A percentile compares a stretch with the other conserved stretches of the same genome.
phyloP scores from a whole-genome alignment of 2,888 invertebrate genomes.

The Coelopa pilipes region DNA sequence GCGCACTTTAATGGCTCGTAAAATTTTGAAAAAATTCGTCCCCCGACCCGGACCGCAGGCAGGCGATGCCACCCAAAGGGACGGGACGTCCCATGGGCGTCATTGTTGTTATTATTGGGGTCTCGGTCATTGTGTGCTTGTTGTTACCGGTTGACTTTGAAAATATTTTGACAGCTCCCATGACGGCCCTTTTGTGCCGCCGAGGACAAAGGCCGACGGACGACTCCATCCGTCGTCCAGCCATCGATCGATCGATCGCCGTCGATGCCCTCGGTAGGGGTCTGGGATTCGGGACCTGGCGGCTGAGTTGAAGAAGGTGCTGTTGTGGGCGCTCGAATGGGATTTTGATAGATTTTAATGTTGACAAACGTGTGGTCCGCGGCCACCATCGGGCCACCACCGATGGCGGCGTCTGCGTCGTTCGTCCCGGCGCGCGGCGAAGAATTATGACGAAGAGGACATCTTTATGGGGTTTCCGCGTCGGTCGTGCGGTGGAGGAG shows the following conservation, averaged over 20 bases:
- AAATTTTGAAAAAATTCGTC: constrained; percentile 5
- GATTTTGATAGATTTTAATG: constrained; percentile 16
- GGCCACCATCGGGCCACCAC: too few species aligned
- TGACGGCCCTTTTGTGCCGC: neutral
- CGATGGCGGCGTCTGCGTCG: too few species aligned
- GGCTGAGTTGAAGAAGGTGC: neutral
- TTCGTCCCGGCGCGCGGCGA: too few species aligned
- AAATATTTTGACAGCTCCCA: constrained; percentile 22
- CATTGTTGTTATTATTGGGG: too few species aligned
- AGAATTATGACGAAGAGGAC: neutral
- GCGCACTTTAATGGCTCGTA: constrained; percentile 16
- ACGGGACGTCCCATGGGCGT: neutral
- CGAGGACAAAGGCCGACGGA: neutral
- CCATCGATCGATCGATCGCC: too few species aligned
- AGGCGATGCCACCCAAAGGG: constrained; percentile 20
- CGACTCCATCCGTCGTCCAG: too few species aligned
- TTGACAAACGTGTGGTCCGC: neutral
- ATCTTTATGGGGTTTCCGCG: neutral
- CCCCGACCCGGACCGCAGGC: neutral
- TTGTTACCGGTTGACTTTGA: neutral
- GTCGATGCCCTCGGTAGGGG: too few species aligned
- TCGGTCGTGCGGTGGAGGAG: too few species aligned
- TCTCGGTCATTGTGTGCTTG: too few species aligned
- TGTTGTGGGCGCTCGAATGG: neutral
- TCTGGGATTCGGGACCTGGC: neutral